These are phyloP conservation scores for Megatriorchis doriae DNA, from an alignment of 2,113 vertebrate species.

Conservation along the genomic window DNA sequence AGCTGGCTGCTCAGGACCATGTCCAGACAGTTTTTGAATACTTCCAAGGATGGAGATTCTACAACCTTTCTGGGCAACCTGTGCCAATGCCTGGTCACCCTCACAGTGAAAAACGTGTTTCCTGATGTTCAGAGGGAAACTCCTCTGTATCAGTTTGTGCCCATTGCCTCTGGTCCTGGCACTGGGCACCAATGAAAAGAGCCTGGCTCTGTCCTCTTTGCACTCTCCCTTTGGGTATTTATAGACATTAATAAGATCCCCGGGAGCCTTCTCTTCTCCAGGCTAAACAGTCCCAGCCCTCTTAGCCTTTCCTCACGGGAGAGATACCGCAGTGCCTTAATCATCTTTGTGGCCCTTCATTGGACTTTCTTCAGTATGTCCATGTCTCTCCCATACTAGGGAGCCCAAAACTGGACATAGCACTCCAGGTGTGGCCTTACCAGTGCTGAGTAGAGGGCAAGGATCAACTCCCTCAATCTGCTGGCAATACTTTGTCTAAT, in stretches of 20 bases:
- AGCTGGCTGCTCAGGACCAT: background rate
- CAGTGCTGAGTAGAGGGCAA: background rate
- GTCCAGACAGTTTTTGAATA: background rate
- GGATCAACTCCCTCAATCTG: background rate
- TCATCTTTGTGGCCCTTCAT: background rate
- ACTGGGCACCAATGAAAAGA: background rate
- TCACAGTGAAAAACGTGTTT: background rate
- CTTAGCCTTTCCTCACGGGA: background rate
- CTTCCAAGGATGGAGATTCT: background rate
- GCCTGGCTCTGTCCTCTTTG: background rate
- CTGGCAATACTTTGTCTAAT: background rate
- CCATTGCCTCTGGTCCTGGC: background rate
- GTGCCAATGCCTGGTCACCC: background rate
- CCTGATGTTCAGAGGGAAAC: background rate
- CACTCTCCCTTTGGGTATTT: background rate
- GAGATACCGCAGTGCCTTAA: background rate
- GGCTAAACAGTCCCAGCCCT: background rate
- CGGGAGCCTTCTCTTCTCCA: background rate
- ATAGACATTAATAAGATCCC: background rate
- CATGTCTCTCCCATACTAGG: background rate
- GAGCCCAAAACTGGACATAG: background rate
- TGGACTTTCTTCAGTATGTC: background rate
- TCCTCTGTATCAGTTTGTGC: background rate
- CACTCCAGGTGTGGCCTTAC: background rate
- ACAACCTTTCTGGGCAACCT: background rate